Base-by-base conservation (phyloP, 2,113 vertebrate genomes). In the Solea senegalensis region DNA sequence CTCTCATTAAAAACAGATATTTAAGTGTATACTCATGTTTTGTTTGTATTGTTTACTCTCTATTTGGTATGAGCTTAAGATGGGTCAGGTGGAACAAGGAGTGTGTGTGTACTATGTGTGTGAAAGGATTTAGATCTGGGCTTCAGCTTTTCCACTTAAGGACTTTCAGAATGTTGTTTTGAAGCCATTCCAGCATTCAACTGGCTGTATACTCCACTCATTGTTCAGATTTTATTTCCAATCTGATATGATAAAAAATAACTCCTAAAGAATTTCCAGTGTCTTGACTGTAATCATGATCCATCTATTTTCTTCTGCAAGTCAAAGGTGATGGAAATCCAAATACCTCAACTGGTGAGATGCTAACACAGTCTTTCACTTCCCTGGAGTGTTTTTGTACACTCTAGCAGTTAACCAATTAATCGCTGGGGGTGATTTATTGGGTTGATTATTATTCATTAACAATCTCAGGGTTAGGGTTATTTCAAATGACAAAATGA, bases 321-420 rank as follows among this genome's bases (percentile, higher is more conserved):
- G 26, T 44, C 10, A 48, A n/a, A 8, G 21, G 21, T 21, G 21
- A 21, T 21, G 21, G 21, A 21, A 21, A 21, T 55, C 9, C 40
- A 40, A 4, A 45, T 4, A 70, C 12, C 13, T 1, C 7, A 14
- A 55, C 3, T 16, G 13, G 8, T 26, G 48, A 40, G 27, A 58
- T 58, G 48, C n/a, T 9, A 0, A 13, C 40, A 12, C 9, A 0
- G 44, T 14, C 9, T 66, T 59, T 73, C 53, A 72, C 78, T 78
- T 78, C 74, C 70, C 70, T 43, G 4, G 52, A 58, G 67, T 11
- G 53, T 40, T 69, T 66, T 1, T 69, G 64, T 59, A 75, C 3
- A 27, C 45, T 55, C 21, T 48, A 74, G 26, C 9, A 16, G 21
- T 21, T 46, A 54, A 66, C n/a, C 21, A 21, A 21, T 59, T 28